A percentile compares a stretch with the other conserved stretches of the same genome.
Conservation (phyloP, 2,888 invertebrate species). For the Emmelina monodactyla region DNA sequence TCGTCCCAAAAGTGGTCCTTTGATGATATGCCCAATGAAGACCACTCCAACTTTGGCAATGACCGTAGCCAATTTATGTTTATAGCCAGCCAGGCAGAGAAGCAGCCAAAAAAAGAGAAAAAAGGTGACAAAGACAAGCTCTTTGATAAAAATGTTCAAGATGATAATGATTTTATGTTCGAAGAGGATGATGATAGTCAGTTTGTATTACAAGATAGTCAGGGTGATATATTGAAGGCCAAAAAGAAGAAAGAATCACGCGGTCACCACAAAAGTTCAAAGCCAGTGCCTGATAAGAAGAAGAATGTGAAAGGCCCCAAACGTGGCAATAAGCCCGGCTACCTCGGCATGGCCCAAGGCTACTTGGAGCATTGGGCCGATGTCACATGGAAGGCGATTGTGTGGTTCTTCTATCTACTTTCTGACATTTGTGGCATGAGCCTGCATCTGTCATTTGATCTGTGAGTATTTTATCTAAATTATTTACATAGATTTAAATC, state of each 20-base stretch:
- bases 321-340: conserved; percentile 47
- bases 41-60: conserved; percentile 30
- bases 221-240: conserved; percentile 32
- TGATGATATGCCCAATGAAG: conserved; percentile 57
- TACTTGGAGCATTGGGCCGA: conserved; percentile 64
- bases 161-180: conserved; percentile 35
- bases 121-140: conserved; percentile 37
- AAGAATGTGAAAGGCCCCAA: conserved; percentile 46
- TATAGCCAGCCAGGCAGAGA: conserved; percentile 46
- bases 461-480: conserved; percentile 61
- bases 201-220: conserved; percentile 43
- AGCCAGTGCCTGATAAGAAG: conserved; percentile 51
- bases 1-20: conserved; percentile 69
- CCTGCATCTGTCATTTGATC: conserved; percentile 72
- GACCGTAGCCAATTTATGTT: conserved; percentile 54
- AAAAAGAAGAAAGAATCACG: conserved; percentile 60
- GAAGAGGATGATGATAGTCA: conserved; percentile 39
- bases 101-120: conserved; percentile 45
- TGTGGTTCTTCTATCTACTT: conserved; percentile 81
- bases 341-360: conserved; percentile 47
- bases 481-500: neutral
- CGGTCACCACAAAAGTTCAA: conserved; percentile 36
- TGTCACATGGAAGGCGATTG: conserved; percentile 68
- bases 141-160: conserved; percentile 26
- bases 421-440: conserved; percentile 84